phyloP scores from a whole-genome alignment of 2,888 invertebrate species.

The Drepana falcataria region DNA sequence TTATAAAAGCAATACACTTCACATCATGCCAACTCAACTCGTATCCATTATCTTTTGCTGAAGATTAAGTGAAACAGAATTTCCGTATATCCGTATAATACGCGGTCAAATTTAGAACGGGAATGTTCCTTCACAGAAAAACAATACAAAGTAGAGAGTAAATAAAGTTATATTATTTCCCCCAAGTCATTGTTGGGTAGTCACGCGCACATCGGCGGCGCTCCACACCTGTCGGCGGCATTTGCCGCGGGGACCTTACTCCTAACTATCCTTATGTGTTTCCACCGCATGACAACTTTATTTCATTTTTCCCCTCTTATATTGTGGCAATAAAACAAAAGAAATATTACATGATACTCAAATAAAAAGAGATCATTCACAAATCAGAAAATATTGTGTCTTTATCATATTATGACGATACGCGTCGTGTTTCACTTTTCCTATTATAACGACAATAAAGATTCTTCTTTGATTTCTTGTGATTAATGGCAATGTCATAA shows the following conservation, averaged over 20 bases:
- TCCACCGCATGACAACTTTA: constrained; percentile 38
- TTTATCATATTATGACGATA: too few species aligned
- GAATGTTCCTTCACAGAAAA: constrained; percentile 9
- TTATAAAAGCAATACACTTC: background rate
- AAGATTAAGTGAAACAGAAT: too few species aligned
- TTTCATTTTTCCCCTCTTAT: constrained; percentile 38
- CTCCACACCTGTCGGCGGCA: constrained; percentile 55
- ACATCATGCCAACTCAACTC: background rate
- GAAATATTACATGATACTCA: constrained; percentile 22
- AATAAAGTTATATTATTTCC: constrained; percentile 47
- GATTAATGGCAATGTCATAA: too few species aligned
- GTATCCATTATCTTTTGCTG: background rate
- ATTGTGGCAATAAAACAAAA: constrained; percentile 36
- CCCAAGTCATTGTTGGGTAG: constrained; percentile 51
- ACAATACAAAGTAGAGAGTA: constrained; percentile 14
- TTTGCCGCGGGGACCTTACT: constrained; percentile 47
- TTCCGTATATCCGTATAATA: too few species aligned
- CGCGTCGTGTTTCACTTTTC: too few species aligned
- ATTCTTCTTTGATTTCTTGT: too few species aligned
- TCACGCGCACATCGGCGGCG: constrained; percentile 49
- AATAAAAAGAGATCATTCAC: constrained; percentile 7
- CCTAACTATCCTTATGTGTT: constrained; percentile 59
- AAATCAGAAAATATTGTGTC: too few species aligned
- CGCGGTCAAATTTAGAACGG: background rate
- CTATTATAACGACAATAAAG: too few species aligned